These are phyloP conservation scores for Oligia latruncula DNA, from an alignment of 2,888 invertebrate species.

Conservation along the genomic window DNA sequence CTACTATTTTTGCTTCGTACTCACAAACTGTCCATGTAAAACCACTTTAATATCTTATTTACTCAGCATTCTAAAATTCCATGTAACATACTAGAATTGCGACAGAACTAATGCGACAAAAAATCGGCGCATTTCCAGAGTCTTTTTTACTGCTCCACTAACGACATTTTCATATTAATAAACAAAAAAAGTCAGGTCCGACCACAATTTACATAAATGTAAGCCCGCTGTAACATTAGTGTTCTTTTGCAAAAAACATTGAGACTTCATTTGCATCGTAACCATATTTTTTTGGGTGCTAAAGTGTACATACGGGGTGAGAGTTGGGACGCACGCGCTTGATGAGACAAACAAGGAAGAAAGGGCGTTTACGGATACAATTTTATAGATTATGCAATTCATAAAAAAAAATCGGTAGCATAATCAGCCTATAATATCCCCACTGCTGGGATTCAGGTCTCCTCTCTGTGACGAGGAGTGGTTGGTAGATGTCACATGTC, in stretches of 20 bases:
- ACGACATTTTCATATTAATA: constrained; percentile 66
- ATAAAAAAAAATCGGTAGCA: background rate
- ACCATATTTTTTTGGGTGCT: constrained; percentile 61
- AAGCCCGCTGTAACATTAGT: constrained; percentile 62
- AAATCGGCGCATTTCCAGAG: constrained; percentile 17
- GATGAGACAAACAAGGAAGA: background rate
- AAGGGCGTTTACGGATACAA: background rate
- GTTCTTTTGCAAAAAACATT: constrained; percentile 63
- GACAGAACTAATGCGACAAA: constrained; percentile 38
- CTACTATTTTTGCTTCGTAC: background rate
- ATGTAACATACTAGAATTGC: constrained; percentile 9
- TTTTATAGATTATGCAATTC: background rate
- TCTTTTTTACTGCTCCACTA: constrained; percentile 50
- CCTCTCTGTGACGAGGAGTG: too few relatives aligned
- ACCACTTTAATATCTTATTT: background rate
- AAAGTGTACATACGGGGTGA: constrained; percentile 42
- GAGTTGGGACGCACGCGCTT: background rate
- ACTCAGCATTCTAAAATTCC: constrained; percentile 17
- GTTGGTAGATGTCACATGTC: too few relatives aligned
- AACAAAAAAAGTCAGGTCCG: constrained; percentile 53
- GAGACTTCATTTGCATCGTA: constrained; percentile 65
- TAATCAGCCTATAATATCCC: background rate
- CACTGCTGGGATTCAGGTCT: too few relatives aligned
- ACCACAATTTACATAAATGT: constrained; percentile 65
- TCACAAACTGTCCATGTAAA: background rate